Percentiles rank a stretch among this genome's conserved stretches.
phyloP scores from a whole-genome alignment of 1,140 invertebrate species.

The Ruditapes philippinarum region DNA sequence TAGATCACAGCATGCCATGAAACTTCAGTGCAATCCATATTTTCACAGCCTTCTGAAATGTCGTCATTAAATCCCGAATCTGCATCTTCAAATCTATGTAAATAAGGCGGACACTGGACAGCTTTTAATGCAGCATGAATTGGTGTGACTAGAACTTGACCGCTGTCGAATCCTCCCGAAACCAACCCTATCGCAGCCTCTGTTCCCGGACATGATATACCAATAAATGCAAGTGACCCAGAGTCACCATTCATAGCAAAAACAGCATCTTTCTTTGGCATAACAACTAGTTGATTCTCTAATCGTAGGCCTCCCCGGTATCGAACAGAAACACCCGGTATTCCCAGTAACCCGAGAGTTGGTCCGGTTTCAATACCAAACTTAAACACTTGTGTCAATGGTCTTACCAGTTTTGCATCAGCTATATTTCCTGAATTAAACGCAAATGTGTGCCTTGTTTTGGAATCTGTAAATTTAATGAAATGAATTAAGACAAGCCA shows the following conservation, averaged over 20 bases:
- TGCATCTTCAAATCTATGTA: neutral
- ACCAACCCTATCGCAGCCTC: neutral
- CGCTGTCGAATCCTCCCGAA: neutral
- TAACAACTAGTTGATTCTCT: neutral
- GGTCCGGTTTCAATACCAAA: neutral
- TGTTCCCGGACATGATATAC: neutral
- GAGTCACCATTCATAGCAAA: neutral
- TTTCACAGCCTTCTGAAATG: too few species aligned
- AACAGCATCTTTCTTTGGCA: neutral
- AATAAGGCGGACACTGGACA: neutral
- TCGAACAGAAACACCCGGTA: neutral
- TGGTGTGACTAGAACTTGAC: neutral
- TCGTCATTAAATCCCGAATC: too few species aligned
- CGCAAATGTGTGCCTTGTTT: too few species aligned
- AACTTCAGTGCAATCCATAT: too few species aligned
- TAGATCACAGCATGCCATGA: too few species aligned
- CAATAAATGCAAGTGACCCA: neutral
- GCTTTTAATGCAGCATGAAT: neutral
- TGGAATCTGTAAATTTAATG: too few species aligned
- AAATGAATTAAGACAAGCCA: too few species aligned
- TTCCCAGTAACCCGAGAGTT: neutral
- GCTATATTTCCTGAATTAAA: neutral
- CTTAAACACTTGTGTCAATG: neutral
- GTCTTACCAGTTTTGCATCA: neutral
- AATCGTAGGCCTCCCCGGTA: neutral